Base-by-base conservation (phyloP, 53 echinoderm and acorn worm genomes). In the Patiria pectinifera region DNA sequence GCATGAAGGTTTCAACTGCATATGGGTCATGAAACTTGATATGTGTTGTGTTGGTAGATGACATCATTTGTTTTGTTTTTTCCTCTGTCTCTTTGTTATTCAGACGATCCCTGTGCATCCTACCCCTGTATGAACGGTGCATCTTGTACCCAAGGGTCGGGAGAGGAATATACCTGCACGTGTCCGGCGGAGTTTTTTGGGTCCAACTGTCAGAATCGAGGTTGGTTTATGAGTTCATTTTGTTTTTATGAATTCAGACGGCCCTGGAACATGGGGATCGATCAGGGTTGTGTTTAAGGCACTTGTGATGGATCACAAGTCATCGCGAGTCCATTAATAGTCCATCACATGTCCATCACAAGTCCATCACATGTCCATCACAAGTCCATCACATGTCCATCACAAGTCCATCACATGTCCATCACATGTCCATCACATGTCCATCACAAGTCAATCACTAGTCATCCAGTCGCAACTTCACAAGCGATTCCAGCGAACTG, bases 81-180 rank as follows among this genome's bases (percentile, higher is more conserved):
- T 12, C 49, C 45, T 87, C 75, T 24, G 10, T 7, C 6, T 11
- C 18, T 62, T 25, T 45, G 14, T 18, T 79, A 19, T 18, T 15
- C 48, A 59, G 61, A 24, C 11, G 61, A 48, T 59, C 84, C 91
- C 16, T 91, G 91, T 91, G 74, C 71, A 3, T 59, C 60, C 83
- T 44, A 25, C 76, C 84, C 91, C 4, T 91, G 91, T 91, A 8
- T 13, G 10, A 91, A 91, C 72, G 75, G 60, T 35, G 91, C 83
- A 76, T 4, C 62, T 7, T 91, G 91, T 61, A 12, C 2, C 23
- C 10, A 2, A 3, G 91, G 45, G 2, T 13, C 58, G 15, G 75
- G 71, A 1, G 82, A 59, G n/a, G 24, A 23, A 23, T 91, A 76
- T 44, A 63, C 45, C 22, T 91, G 91, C 60, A 11, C 59, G n/a